phyloP scores from a whole-genome alignment of 2,888 invertebrate genomes.

The Hofmannophila pseudospretella region DNA sequence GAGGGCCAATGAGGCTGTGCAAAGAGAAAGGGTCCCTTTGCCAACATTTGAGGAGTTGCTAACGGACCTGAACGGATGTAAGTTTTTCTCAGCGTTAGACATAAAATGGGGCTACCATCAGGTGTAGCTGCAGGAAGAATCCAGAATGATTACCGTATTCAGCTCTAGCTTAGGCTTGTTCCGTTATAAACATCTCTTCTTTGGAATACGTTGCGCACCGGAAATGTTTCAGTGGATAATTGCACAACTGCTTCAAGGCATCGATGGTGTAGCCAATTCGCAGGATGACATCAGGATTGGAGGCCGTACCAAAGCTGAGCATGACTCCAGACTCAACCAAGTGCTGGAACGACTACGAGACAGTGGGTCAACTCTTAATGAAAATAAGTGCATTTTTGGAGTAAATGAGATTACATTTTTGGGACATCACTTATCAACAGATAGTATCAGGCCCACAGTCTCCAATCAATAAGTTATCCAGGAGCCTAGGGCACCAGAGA shows the following conservation, averaged over 20 bases:
- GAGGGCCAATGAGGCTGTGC: conserved; percentile 9
- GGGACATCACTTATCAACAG: conserved; percentile 23
- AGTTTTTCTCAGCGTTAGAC: conserved; percentile 32
- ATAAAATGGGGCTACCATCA: conserved; percentile 41
- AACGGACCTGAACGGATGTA: conserved; percentile 16
- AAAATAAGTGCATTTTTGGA: conserved; percentile 30
- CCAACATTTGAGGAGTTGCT: conserved; percentile 11
- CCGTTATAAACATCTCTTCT: conserved; percentile 44
- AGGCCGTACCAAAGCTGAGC: conserved; percentile 12
- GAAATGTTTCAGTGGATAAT: conserved; percentile 37
- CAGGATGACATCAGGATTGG: conserved; percentile 37
- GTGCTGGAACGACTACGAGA: conserved; percentile 14
- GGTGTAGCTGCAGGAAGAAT: conserved; percentile 29
- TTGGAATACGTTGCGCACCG: conserved; percentile 46
- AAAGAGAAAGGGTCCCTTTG: conserved; percentile 19
- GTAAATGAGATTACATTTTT: conserved; percentile 23
- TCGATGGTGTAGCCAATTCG: conserved; percentile 34
- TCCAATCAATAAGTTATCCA: no score
- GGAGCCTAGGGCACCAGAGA: no score
- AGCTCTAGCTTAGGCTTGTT: conserved; percentile 35
- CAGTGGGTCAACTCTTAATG: conserved; percentile 12
- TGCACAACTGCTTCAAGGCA: conserved; percentile 29
- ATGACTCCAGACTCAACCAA: conserved; percentile 24
- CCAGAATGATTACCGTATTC: conserved; percentile 40
- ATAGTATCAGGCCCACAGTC: conserved; percentile 28